Evolutionary conservation across 2,888 invertebrate species (phyloP), one percentile per base, ranked within the genome.

Genomic region (Epistrophella euchroma): DNA sequence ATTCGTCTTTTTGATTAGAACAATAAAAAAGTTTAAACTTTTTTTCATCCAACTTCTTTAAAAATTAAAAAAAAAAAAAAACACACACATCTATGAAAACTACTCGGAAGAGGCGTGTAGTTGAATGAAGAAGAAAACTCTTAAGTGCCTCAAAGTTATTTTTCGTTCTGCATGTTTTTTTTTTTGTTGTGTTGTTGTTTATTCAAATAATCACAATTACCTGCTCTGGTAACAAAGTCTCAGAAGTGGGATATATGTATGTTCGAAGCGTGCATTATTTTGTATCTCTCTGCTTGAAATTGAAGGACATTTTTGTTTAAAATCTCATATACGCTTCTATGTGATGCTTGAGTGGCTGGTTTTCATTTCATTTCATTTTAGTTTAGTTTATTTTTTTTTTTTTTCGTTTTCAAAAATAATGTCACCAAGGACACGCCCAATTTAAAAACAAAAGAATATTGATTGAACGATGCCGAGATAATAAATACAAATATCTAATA

Each of bases 341-440:
- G 60, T 37, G 60, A 60, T 60, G 22, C 22, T 60, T 37, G 60
- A 40, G 60, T 60, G 60, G 60, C 60, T 60, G 7, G 13, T 22
- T 13, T 60, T 32, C 9, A 32, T 32, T 25, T 32, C 28, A 28
- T 2, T 32, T 32, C 25, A 25, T n/a, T 28, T 28, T 28, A 5
- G 28, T 28, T 28, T 6, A 6, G 28, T 28, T 28, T 28, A n/a
- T 28, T 28, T 28, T 28, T 28, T 28, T 4, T 2, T 37, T 60
- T 22, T 37, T 58, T 37, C n/a, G 2, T 37, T 71, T 71, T 68
- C 15, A 1, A 45, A 64, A 66, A 37, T 45, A 25, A 68, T 66
- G 66, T 66, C 35, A 55, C 43, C n/a, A 19, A 68, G 83, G 79
- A 74, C 83, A 84, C 83, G 71, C 83, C 83, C 83, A 74, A 64